Evolutionary conservation across 30 jellyfish, hydroid and myxozoan species (phyloP).

Genomic region (Nemopilema nomurai): DNA sequence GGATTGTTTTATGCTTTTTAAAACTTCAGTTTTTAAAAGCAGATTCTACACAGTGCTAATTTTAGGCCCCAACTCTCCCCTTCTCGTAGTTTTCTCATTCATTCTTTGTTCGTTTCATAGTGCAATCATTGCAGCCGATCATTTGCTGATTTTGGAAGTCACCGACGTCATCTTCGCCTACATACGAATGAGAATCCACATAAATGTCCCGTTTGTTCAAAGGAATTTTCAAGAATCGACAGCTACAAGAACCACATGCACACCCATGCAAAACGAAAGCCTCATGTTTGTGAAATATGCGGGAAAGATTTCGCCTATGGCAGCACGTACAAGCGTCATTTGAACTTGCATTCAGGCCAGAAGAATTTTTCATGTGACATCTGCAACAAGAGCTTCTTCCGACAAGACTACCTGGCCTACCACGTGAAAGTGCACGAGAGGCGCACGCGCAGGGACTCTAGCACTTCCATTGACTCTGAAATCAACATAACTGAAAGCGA

Average conservation of each 20-base stretch:
- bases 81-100: too few relatives aligned
- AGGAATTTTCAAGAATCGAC: slow-evolving; percentile 70
- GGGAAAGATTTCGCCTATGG: slow-evolving; percentile 57
- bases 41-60: too few relatives aligned
- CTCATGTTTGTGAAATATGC: slow-evolving; percentile 57
- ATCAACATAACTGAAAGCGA: slow-evolving; percentile 59
- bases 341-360: slow-evolving; percentile 53
- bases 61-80: too few relatives aligned
- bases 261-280: slow-evolving; percentile 61
- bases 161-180: slow-evolving; percentile 67
- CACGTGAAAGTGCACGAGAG: slow-evolving; percentile 57
- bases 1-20: too few relatives aligned
- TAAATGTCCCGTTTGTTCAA: slow-evolving; percentile 59
- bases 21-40: too few relatives aligned
- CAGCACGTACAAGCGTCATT: slow-evolving; percentile 68
- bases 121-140: slow-evolving; percentile 69
- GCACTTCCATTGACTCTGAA: slow-evolving; percentile 50
- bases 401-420: slow-evolving; percentile 55
- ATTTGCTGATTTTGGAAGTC: slow-evolving; percentile 73
- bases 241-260: slow-evolving; percentile 73
- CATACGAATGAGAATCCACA: slow-evolving; percentile 72
- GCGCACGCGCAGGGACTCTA: slow-evolving; percentile 31
- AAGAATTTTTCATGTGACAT: slow-evolving; percentile 54
- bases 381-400: slow-evolving; percentile 58
- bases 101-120: slow-evolving; percentile 17